A percentile compares a stretch with the other conserved stretches of the same genome.
These are phyloP conservation scores for Philotrypesis tridentata DNA, from an alignment of 1,140 invertebrate species.

Conservation along the genomic window DNA sequence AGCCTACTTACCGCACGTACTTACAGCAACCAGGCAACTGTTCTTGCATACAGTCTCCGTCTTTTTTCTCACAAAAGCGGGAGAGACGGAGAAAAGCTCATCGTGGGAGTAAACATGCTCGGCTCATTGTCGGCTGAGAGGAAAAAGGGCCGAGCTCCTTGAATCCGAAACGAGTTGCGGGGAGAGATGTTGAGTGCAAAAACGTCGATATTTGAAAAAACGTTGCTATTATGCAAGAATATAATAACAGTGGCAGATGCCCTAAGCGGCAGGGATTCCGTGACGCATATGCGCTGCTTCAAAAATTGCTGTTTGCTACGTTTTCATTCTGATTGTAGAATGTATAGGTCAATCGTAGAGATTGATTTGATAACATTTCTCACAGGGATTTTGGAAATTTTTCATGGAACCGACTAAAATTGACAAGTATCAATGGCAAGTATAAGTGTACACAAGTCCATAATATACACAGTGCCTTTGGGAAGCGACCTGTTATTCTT, in stretches of 20 bases:
- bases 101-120: slow-evolving; percentile 14
- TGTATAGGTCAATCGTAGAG: too few relatives aligned
- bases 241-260: too few relatives aligned
- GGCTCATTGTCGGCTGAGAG: slow-evolving; percentile 20
- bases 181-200: neutral
- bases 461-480: too few relatives aligned
- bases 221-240: too few relatives aligned
- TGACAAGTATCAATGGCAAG: too few relatives aligned
- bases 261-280: too few relatives aligned
- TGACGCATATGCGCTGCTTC: too few relatives aligned
- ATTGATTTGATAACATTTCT: too few relatives aligned
- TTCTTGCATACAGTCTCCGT: neutral
- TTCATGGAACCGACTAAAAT: neutral
- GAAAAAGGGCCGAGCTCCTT: slow-evolving; percentile 5
- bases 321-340: too few relatives aligned
- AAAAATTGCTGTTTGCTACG: too few relatives aligned
- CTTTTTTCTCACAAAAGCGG: neutral
- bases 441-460: too few relatives aligned
- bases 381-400: neutral
- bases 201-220: neutral
- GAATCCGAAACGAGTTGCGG: slow-evolving; percentile 3
- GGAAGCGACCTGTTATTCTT: too few relatives aligned
- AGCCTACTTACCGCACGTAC: neutral
- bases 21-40: neutral
- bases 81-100: neutral